phyloP scores from a whole-genome alignment of 1,140 invertebrate species.

The Pantala flavescens region DNA sequence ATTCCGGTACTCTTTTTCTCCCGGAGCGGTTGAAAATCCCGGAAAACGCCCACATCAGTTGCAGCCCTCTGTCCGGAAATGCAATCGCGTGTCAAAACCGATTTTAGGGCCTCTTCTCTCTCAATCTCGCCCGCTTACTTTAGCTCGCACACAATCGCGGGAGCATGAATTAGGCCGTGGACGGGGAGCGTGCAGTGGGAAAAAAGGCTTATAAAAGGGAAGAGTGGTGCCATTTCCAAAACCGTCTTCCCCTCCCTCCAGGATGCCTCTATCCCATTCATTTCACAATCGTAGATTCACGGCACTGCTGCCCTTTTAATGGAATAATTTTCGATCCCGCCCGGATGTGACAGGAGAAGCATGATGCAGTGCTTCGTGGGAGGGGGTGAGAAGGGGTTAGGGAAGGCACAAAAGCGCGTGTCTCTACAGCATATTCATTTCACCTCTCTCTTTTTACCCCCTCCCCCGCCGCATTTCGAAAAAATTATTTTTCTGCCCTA shows the following conservation, averaged over 20 bases:
- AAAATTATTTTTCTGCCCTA: no score
- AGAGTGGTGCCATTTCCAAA: neutral
- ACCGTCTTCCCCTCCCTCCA: neutral
- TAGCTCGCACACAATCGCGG: no score
- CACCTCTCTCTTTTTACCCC: neutral
- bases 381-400: neutral
- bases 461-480: neutral
- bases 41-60: no score
- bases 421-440: neutral
- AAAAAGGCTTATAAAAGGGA: neutral
- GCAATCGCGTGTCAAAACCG: no score
- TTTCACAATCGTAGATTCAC: neutral
- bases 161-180: no score
- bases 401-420: neutral
- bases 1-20: no score
- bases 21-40: no score
- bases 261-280: neutral
- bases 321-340: conserved; percentile 9
- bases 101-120: no score
- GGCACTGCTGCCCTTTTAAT: conserved; percentile 4
- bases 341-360: neutral
- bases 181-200: no score
- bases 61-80: no score
- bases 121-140: no score
- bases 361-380: neutral